Conservation (phyloP, 1,140 invertebrate species). For the Trichonephila clavipes region DNA sequence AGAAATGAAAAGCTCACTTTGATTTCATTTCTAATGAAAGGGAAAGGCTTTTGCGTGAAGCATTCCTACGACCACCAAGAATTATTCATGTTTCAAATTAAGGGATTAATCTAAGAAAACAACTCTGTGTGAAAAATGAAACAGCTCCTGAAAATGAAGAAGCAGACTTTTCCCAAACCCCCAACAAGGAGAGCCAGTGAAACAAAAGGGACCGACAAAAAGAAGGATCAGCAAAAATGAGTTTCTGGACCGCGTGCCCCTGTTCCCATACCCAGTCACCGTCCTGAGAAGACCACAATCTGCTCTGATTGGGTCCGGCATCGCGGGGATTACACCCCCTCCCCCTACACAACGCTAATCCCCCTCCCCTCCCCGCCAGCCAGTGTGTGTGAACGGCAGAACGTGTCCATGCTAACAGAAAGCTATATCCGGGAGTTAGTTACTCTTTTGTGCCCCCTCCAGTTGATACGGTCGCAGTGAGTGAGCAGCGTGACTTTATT, state of each 20-base stretch:
- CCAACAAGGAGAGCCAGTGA: background rate
- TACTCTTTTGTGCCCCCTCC: background rate
- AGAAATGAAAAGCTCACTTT: no score
- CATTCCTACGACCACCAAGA: no score
- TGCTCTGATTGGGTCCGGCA: constrained; percentile 26
- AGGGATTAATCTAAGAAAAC: no score
- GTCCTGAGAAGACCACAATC: constrained; percentile 41
- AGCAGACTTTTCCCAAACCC: background rate
- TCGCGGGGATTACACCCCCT: background rate
- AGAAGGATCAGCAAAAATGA: background rate
- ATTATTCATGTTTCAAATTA: no score
- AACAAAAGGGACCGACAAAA: background rate
- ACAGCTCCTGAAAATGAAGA: background rate
- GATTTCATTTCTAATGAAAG: no score
- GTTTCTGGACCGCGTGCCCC: background rate
- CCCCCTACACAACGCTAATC: background rate
- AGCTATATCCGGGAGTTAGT: constrained; percentile 12
- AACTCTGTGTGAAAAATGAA: background rate
- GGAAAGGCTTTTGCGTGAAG: no score
- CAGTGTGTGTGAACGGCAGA: no score
- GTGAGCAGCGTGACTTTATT: constrained; percentile 36
- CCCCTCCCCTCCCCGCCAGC: background rate
- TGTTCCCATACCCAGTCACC: constrained; percentile 8
- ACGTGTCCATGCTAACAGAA: background rate
- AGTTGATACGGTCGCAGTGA: no score